A percentile compares a stretch with the other conserved stretches of the same genome.
These are phyloP conservation scores for Rallus crepitans DNA, from an alignment of 2,797 vertebrate genomes.

Conservation along the genomic window DNA sequence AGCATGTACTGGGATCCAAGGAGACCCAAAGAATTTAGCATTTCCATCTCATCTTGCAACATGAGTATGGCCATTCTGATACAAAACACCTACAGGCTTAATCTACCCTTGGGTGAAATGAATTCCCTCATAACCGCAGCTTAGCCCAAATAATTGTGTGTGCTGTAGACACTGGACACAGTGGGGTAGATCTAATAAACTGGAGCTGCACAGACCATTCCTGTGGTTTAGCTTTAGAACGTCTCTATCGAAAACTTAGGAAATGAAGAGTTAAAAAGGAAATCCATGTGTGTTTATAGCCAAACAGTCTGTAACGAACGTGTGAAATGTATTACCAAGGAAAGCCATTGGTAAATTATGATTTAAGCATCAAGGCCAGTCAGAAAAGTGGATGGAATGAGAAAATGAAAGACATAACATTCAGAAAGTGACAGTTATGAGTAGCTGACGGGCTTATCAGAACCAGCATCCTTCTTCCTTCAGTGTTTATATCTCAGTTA, in stretches of 20 bases:
- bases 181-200: conserved; percentile 61
- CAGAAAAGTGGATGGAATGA: background rate
- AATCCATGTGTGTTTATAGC: conserved; percentile 67
- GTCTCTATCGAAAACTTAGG: conserved; percentile 59
- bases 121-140: conserved; percentile 52
- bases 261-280: conserved; percentile 76
- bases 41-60: conserved; percentile 51
- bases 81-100: conserved; percentile 55
- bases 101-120: conserved; percentile 66
- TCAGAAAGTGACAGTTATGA: background rate
- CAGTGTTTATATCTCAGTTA: background rate
- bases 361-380: background rate
- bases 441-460: background rate
- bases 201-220: conserved; percentile 12
- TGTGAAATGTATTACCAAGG: conserved; percentile 61
- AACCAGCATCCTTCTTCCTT: conserved; percentile 6
- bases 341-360: conserved; percentile 34
- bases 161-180: background rate
- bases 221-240: conserved; percentile 68
- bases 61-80: conserved; percentile 17
- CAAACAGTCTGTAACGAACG: background rate
- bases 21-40: conserved; percentile 15
- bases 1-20: background rate
- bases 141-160: conserved; percentile 24
- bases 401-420: background rate